Evolutionary conservation across 2,888 invertebrate species (phyloP), one percentile per base, ranked within the genome.

Genomic region (Glyphotaelius pellucidus): DNA sequence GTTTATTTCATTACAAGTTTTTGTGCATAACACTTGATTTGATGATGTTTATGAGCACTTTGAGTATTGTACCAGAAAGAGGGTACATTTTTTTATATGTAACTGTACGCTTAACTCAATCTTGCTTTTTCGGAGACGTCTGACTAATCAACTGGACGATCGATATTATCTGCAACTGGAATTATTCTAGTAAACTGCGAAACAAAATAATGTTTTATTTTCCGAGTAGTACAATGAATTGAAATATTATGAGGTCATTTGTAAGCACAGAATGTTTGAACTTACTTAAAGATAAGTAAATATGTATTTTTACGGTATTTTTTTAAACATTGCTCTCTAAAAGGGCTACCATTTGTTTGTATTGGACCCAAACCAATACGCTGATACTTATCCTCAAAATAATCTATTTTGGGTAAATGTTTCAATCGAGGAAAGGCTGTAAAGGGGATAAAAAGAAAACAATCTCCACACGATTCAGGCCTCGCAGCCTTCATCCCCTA

Each of bases 361-460:
- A 25, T 67, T 67, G n/a, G n/a, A 67, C 67, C 67, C 67, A n/a
- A 86, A 86, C 35, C 47, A 86, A 86, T 86, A 86, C 86, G 47
- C 67, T 9, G 67, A 67, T 52, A 86, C 25, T 86, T 86, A 86
- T 86, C 86, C 86, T 38, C 38, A 86, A 86, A 86, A 86, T 52
- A 86, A 86, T 86, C 42, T 52, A 86, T 47, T 87, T 52, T 47
- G 47, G 88, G 38, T 35, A 89, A 80, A 79, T 25, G 32, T 89
- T 79, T 89, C 88, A 80, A 89, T 89, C 88, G 88, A 38, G 79
- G 79, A 79, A 25, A 38, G 35, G 31, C 15, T 88, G 79, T 38
- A 35, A 87, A 90, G 47, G 81, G 90, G 47, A 90, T 81, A 90
- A 90, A 90, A 90, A 84, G 84, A 90, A 90, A 90, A 90, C 90